Evolutionary conservation across 2,113 vertebrate genomes (phyloP).

Genomic region (Nipponia nippon): DNA sequence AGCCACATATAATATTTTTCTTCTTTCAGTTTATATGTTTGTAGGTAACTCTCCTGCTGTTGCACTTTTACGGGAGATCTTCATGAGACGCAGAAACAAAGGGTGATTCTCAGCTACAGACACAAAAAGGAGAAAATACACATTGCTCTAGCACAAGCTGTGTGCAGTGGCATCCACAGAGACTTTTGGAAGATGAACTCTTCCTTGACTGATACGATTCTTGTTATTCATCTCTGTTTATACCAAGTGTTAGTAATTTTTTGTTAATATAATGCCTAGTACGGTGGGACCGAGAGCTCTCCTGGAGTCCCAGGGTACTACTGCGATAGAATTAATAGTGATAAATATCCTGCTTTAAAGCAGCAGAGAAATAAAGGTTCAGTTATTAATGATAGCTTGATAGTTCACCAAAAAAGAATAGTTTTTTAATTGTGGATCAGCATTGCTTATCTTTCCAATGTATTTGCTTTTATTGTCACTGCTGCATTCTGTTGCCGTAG

Average conservation of each 20-base stretch:
- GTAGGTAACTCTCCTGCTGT: constrained; percentile 78
- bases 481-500: not conserved
- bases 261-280: not conserved
- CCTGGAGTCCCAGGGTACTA: not conserved
- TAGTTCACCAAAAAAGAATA: not conserved
- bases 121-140: constrained; percentile 70
- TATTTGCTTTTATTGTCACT: constrained; percentile 4
- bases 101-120: constrained; percentile 75
- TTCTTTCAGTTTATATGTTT: constrained; percentile 86
- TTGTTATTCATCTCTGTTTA: constrained; percentile 43
- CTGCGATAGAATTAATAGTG: not conserved
- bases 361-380: constrained; percentile 53
- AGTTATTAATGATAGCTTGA: not conserved
- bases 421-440: not conserved
- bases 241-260: constrained; percentile 23
- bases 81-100: constrained; percentile 76
- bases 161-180: constrained; percentile 64
- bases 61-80: constrained; percentile 73
- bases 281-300: not conserved
- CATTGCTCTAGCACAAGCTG: constrained; percentile 64
- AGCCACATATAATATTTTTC: constrained; percentile 74
- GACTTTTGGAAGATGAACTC: constrained; percentile 71
- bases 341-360: not conserved
- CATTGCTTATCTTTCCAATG: not conserved
- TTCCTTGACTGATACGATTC: constrained; percentile 45